Percentiles rank a stretch among this genome's conserved stretches.
phyloP scores from a whole-genome alignment of 2,113 vertebrate genomes.

The Fregetta grallaria region DNA sequence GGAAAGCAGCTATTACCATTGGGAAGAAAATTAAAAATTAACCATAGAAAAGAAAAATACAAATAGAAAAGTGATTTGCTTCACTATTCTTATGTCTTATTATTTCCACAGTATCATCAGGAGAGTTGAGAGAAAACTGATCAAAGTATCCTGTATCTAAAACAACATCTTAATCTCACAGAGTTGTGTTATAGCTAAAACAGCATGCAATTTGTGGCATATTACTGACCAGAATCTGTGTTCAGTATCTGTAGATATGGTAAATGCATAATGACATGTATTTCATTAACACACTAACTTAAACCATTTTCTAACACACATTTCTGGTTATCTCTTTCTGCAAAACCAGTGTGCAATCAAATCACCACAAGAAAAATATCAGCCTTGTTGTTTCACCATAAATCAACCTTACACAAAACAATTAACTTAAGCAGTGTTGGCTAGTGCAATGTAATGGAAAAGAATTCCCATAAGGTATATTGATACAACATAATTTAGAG shows the following conservation, averaged over 20 bases:
- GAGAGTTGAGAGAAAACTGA: background rate
- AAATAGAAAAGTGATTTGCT: background rate
- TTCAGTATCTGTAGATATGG: background rate
- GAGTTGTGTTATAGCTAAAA: background rate
- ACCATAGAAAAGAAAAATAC: background rate
- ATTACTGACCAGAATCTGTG: background rate
- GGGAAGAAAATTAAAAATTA: background rate
- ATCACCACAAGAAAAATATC: background rate
- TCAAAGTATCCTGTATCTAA: background rate
- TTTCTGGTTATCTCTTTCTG: background rate
- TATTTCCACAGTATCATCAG: background rate
- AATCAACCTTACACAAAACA: background rate
- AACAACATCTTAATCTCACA: background rate
- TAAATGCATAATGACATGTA: background rate
- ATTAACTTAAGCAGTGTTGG: background rate
- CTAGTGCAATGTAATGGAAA: background rate
- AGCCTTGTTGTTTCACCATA: background rate
- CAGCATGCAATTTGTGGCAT: fast-evolving
- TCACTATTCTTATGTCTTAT: background rate
- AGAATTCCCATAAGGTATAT: background rate
- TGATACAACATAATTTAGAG: background rate
- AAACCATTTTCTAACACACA: background rate
- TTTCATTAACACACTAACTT: background rate
- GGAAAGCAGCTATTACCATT: background rate
- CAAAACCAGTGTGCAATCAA: background rate